A percentile compares a stretch with the other conserved stretches of the same genome.
phyloP scores from a whole-genome alignment of 2,797 vertebrate species.

The Peromyscus eremicus region DNA sequence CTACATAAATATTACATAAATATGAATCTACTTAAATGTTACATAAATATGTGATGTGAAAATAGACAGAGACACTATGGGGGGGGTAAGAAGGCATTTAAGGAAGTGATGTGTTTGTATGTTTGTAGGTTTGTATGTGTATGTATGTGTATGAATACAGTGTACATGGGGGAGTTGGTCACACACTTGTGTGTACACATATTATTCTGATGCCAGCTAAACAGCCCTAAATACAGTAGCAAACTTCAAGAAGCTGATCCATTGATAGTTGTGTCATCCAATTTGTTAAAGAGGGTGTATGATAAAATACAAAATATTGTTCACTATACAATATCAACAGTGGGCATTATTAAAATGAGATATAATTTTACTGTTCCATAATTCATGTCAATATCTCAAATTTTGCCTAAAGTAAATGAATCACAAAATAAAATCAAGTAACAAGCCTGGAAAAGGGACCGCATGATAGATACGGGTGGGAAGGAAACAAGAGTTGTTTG shows the following conservation, averaged over 20 bases:
- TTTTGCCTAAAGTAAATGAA: not conserved
- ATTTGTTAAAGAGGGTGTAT: not conserved
- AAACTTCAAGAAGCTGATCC: not conserved
- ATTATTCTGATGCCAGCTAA: not conserved
- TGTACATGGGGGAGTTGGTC: not conserved
- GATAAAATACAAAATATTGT: conserved; percentile 3
- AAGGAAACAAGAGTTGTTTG: not conserved
- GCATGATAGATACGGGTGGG: not conserved
- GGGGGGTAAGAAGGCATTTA: not conserved
- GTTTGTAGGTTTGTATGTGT: not conserved
- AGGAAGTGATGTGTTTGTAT: not conserved
- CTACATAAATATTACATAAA: not conserved
- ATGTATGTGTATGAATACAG: not conserved
- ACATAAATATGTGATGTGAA: not conserved
- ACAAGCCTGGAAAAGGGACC: not conserved
- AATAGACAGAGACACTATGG: not conserved
- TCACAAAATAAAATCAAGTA: not conserved
- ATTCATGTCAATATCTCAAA: not conserved
- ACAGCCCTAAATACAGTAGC: not conserved
- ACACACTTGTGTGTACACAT: not conserved
- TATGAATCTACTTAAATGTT: not conserved
- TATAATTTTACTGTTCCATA: not conserved
- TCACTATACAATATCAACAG: not conserved
- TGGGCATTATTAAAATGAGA: not conserved
- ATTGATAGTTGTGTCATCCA: not conserved